Evolutionary conservation across 2,888 invertebrate genomes (phyloP).

Genomic region (Aporophyla nigra): DNA sequence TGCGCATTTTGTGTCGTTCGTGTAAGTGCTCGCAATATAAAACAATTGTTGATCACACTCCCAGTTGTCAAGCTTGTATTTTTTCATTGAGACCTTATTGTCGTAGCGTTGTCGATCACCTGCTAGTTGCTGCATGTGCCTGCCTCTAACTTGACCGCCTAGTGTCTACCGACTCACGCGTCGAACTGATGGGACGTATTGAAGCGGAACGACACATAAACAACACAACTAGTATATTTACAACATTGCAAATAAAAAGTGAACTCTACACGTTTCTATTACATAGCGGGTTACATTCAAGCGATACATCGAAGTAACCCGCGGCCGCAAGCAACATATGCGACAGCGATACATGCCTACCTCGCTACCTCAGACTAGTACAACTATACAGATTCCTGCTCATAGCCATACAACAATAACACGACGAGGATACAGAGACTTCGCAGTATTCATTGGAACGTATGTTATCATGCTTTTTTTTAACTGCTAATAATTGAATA

Average conservation of each 20-base stretch:
- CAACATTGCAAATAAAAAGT: constrained; percentile 68
- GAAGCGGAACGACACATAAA: constrained; percentile 37
- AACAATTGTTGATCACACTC: background rate
- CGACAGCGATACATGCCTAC: constrained; percentile 72
- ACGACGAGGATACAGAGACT: constrained; percentile 58
- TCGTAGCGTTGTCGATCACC: background rate
- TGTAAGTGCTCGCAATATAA: background rate
- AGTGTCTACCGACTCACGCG: constrained; percentile 1
- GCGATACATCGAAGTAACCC: constrained; percentile 52
- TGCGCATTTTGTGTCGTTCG: background rate
- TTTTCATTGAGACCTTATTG: too few species aligned
- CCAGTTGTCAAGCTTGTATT: background rate
- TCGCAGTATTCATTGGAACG: constrained; percentile 70
- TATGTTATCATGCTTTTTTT: background rate
- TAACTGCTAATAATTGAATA: too few species aligned
- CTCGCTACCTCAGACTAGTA: constrained; percentile 57
- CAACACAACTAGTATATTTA: constrained; percentile 58
- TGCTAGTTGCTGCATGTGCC: background rate
- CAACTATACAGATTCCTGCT: constrained; percentile 51
- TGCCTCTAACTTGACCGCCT: constrained; percentile 7
- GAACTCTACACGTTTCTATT: constrained; percentile 65
- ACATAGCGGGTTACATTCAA: constrained; percentile 70
- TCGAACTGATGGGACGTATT: constrained; percentile 6
- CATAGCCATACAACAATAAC: constrained; percentile 67
- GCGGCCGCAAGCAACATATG: constrained; percentile 77